A percentile compares a stretch with the other conserved stretches of the same genome.
Evolutionary conservation across 2,797 vertebrate species (phyloP).

Genomic region (Tenualosa ilisha): DNA sequence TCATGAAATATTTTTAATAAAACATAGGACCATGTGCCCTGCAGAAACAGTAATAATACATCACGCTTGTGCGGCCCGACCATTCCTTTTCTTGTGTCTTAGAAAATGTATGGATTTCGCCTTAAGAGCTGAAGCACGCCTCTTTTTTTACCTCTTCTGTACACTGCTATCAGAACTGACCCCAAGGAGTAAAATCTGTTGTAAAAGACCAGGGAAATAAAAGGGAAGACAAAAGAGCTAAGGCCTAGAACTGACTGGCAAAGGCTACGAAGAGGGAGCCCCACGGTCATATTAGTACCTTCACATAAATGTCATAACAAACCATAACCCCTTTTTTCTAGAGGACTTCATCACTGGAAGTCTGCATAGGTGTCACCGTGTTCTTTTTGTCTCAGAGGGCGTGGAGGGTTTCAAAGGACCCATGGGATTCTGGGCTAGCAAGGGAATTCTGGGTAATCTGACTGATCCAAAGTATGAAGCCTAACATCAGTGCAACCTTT

Average conservation of each 20-base stretch:
- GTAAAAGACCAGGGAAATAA: constrained; percentile 22
- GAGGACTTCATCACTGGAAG: constrained; percentile 4
- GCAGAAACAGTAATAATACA: constrained; percentile 59
- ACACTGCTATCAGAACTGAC: constrained; percentile 19
- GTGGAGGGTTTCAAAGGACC: background rate
- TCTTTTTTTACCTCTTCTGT: constrained; percentile 25
- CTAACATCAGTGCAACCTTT: background rate
- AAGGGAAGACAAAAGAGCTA: constrained; percentile 16
- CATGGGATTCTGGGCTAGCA: background rate
- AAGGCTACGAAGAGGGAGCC: background rate
- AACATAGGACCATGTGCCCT: constrained; percentile 55
- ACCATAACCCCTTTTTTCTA: constrained; percentile 9
- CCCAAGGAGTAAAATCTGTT: constrained; percentile 16
- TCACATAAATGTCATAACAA: constrained; percentile 21
- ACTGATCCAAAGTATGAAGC: constrained; percentile 2
- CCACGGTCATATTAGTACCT: background rate
- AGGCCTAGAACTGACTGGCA: background rate
- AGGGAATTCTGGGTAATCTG: constrained; percentile 22
- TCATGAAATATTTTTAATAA: constrained; percentile 54
- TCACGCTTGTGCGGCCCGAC: constrained; percentile 49
- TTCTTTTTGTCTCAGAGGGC: background rate
- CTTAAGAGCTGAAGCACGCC: constrained; percentile 43
- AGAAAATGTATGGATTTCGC: constrained; percentile 55
- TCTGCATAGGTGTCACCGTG: background rate
- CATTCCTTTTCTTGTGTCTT: constrained; percentile 46